A percentile compares a stretch with the other conserved stretches of the same genome.
Evolutionary conservation across 2,797 vertebrate genomes (phyloP).

Genomic region (Capromys pilorides): DNA sequence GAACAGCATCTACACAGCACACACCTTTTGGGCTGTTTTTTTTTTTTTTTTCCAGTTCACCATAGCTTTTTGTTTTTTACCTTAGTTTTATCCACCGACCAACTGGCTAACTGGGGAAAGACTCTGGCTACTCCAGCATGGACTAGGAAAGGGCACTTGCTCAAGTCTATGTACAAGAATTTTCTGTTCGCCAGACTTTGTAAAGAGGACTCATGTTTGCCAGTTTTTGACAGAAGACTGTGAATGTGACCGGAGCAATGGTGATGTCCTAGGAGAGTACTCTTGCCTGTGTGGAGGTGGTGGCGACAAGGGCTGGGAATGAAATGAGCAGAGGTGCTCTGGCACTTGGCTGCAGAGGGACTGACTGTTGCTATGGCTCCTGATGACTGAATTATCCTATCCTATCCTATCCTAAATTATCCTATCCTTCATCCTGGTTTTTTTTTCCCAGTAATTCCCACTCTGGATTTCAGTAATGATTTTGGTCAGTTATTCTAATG

Average conservation of each 20-base stretch:
- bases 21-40: background rate
- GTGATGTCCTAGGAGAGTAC: conserved; percentile 13
- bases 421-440: background rate
- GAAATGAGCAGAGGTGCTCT: background rate
- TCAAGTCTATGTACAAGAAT: background rate
- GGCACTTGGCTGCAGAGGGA: background rate
- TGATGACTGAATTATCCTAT: background rate
- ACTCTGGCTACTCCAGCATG: background rate
- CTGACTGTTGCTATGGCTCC: background rate
- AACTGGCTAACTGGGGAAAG: background rate
- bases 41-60: too few relatives aligned
- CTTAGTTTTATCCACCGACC: background rate
- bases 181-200: background rate
- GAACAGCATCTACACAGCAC: background rate
- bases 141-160: background rate
- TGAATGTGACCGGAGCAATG: background rate
- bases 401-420: background rate
- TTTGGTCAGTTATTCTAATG: background rate
- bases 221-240: conserved; percentile 10
- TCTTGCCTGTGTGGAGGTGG: background rate
- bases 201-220: background rate
- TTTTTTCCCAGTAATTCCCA: background rate
- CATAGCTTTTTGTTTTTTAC: too few relatives aligned
- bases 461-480: background rate
- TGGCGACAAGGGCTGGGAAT: background rate